Conservation (phyloP, 2,113 vertebrate species). For the Scopus umbretta region DNA sequence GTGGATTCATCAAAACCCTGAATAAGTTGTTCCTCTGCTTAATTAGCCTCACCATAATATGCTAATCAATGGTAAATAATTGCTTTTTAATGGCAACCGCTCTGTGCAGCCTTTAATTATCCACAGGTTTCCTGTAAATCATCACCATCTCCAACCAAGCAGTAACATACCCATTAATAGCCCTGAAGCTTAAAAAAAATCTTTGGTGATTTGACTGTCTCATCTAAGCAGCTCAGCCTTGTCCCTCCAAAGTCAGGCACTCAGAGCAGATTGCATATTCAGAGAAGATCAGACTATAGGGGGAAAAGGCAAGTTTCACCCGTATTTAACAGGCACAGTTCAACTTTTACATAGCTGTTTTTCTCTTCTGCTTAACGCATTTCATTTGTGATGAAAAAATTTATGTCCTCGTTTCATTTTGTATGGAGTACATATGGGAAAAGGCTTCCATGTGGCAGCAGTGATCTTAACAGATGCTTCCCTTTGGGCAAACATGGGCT, state of each 20-base stretch:
- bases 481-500: slow-evolving; percentile 18
- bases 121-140: background rate
- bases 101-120: background rate
- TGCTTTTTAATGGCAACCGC: background rate
- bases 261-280: background rate
- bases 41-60: background rate
- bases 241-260: background rate
- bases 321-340: background rate
- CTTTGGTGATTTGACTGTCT: background rate
- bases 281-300: background rate
- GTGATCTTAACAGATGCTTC: slow-evolving; percentile 8
- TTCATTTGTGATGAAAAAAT: background rate
- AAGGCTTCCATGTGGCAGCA: slow-evolving; percentile 36
- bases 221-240: background rate
- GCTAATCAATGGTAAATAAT: slow-evolving; percentile 26
- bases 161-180: background rate
- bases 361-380: background rate
- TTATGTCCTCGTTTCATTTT: slow-evolving; percentile 8
- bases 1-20: background rate
- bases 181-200: background rate
- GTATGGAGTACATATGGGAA: background rate
- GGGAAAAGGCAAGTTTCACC: background rate
- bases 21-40: background rate
- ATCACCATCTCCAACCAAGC: background rate
- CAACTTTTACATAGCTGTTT: background rate